These are phyloP conservation scores for Strix uralensis DNA, from an alignment of 2,113 vertebrate species.

Conservation along the genomic window DNA sequence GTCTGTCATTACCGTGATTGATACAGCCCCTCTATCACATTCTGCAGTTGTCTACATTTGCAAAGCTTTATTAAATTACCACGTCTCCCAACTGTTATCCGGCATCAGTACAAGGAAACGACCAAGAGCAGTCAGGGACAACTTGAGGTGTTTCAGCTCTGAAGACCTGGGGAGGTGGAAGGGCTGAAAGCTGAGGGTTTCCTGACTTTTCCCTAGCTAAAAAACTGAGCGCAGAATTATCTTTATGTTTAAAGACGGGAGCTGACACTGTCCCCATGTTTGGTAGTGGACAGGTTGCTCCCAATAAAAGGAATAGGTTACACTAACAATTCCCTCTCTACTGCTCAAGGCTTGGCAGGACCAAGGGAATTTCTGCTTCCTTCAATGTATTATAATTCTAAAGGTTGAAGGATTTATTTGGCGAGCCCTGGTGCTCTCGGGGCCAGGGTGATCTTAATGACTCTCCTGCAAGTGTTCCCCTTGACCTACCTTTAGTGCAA, in stretches of 20 bases:
- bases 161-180: not conserved
- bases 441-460: not conserved
- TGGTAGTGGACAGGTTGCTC: not conserved
- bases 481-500: not conserved
- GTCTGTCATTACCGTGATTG: constrained; percentile 90
- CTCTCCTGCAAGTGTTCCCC: not conserved
- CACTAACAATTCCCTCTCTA: not conserved
- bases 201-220: not conserved
- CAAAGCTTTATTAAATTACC: constrained; percentile 83
- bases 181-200: not conserved
- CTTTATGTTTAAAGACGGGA: fast-evolving
- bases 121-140: constrained; percentile 25
- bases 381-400: not conserved
- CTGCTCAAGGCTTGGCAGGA: not conserved
- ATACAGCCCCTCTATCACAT: constrained; percentile 77
- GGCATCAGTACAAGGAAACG: not conserved
- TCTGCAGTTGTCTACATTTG: constrained; percentile 56
- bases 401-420: not conserved
- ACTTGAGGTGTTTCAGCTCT: not conserved
- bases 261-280: not conserved
- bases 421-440: not conserved
- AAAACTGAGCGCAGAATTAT: not conserved
- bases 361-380: not conserved
- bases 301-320: not conserved
- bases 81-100: constrained; percentile 52